Evolutionary conservation across 2,888 invertebrate genomes (phyloP), one percentile per base, ranked within the genome.

Genomic region (Lottia gigantea): DNA sequence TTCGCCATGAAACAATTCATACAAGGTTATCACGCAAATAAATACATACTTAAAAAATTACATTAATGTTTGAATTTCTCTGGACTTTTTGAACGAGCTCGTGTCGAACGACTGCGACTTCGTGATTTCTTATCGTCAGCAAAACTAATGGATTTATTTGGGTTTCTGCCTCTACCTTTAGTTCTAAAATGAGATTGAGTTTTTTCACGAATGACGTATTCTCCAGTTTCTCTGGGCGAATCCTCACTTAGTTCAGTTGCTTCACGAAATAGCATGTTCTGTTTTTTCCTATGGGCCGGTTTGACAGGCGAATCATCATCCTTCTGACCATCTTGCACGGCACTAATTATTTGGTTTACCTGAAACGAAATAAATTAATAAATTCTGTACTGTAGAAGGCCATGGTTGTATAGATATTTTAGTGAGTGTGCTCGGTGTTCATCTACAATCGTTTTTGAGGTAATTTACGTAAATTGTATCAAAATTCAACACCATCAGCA

Each of bases 221-320:
- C 55, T 14, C 19, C 23, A 11, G 23, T 55, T 23, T 55, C 55
- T 23, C 23, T 19, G 0, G 19, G 23, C 11, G 40, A 40, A 11
- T 55, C 55, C 14, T 23, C 19, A 55, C 55, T 55, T 19, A 23
- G 55, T 23, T 55, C 55, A 23, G 55, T 55, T 14, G 2, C 55
- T 23, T 55, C 55, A 23, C 55, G 55, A 23, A 68, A 62, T 16
- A 68, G 23, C 46, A 23, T 11, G 15, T 46, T 49, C 26, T 68
- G 68, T n/a, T 31, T 23, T 46, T 45, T 46, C 16, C 61, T 62
- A 15, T 40, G 46, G 0, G 68, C 68, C 2, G 68, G 68, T 68
- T 68, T 62, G 46, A 68, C 62, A 23, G 68, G 46, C 16, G 31
- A 19, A n/a, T 62, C 62, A 25, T 55, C 68, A 46, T 46, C 46